Evolutionary conservation across 2,797 vertebrate species (phyloP).

Genomic region (Typhlichthys eigenmanni): DNA sequence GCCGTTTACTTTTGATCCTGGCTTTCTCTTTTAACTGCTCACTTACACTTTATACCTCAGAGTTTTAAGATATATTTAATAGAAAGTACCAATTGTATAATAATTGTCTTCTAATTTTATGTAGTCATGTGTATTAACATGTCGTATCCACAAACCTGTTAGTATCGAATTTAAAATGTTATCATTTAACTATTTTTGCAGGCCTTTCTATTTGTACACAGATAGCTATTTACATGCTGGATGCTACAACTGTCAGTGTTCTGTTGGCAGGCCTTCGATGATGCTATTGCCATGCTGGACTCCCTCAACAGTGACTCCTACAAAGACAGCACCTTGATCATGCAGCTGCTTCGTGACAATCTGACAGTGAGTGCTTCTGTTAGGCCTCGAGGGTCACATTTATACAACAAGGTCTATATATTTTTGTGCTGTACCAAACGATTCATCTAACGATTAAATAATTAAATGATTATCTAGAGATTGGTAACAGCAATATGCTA

Average conservation of each 20-base stretch:
- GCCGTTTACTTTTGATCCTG: not conserved
- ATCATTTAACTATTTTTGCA: not conserved
- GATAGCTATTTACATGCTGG: not conserved
- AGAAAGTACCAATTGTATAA: too few relatives aligned
- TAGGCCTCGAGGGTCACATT: not conserved
- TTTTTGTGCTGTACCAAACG: too few relatives aligned
- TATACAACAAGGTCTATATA: not conserved
- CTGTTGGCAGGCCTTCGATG: slow-evolving; percentile 87
- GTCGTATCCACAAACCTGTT: not conserved
- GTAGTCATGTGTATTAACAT: not conserved
- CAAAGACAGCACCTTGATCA: slow-evolving; percentile 99
- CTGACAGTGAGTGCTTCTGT: slow-evolving; percentile 87
- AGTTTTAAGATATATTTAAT: not conserved
- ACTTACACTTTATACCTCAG: too few relatives aligned
- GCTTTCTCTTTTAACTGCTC: not conserved
- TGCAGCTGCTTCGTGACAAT: slow-evolving; percentile 98
- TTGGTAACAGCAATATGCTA: too few relatives aligned
- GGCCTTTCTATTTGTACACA: not conserved
- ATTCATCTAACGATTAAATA: too few relatives aligned
- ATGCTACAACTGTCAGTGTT: slow-evolving; percentile 3
- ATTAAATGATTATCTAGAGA: too few relatives aligned
- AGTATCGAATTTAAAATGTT: too few relatives aligned
- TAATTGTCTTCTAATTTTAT: too few relatives aligned
- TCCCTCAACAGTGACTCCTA: slow-evolving; percentile 89
- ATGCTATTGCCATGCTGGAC: slow-evolving; percentile 91